Evolutionary conservation across 1,140 invertebrate genomes (phyloP), one percentile per base, ranked within the genome.

Genomic region (Panagrolaimus sp.): DNA sequence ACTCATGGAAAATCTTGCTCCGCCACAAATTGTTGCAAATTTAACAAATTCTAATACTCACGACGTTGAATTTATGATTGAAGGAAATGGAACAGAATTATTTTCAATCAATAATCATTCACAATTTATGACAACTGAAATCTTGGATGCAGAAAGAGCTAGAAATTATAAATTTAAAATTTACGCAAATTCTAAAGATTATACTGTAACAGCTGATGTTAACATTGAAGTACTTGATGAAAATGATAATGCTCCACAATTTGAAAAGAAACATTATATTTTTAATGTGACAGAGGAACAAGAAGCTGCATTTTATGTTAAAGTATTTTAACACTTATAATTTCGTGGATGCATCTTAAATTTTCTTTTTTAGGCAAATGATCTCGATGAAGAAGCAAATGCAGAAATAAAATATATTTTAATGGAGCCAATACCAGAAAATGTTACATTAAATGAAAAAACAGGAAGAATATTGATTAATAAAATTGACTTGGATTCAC

Each of bases 301-400:
- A 27, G 51, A 57, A 57, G 27, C 51, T 27, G 51, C 51, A 13
- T 57, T 57, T 16, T 57, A 57, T 57, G 51, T 57, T 57, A 57
- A 57, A 27, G 51, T 57, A 57, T 25, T 27, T 11, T 57, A 57
- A 57, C 20, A n/a, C 20, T 57, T 57, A 11, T 38, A 38, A 38
- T 4, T 38, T 38, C 2, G 2, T 38, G 7, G 7, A 38, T 38
- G 31, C n/a, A n/a, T 38, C 7, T 38, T 38, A 38, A 38, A n/a
- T n/a, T n/a, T n/a, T 38, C 2, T 7, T 0, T 57, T 57, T 20
- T 27, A 57, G 51, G 51, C 51, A 20, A 27, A 25, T 16, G 51
- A 57, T 57, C 13, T 11, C 20, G 51, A 57, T 57, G 51, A 20
- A 57, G 51, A 57, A 57, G n/a, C 20, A 27, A 57, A 57, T 27